Percentiles rank a stretch among this genome's conserved stretches.
Conservation (phyloP, 2,797 vertebrate genomes). For the Lacerta bilineata region DNA sequence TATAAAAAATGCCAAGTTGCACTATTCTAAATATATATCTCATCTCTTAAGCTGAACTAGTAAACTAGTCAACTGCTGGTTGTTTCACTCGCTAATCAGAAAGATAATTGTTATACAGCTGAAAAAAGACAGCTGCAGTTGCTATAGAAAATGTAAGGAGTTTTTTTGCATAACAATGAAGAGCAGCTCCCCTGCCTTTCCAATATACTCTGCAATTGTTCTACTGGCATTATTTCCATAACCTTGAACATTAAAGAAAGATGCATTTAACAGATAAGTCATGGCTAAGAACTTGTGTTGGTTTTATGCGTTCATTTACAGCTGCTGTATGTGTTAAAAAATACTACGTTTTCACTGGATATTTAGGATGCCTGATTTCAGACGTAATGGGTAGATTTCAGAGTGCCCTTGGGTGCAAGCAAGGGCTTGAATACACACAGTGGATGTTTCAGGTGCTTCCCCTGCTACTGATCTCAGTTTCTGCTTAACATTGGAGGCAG, state of each 20-base stretch:
- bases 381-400: neutral
- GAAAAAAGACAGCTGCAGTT: conserved; percentile 70
- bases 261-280: neutral
- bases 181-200: conserved; percentile 70
- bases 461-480: neutral
- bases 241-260: conserved; percentile 38
- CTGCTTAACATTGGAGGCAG: neutral
- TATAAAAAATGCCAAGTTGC: conserved; percentile 29
- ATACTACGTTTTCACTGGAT: conserved; percentile 15
- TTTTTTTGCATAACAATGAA: conserved; percentile 70
- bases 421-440: neutral
- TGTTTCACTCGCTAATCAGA: conserved; percentile 67
- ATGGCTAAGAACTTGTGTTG: conserved; percentile 25
- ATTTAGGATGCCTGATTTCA: conserved; percentile 11
- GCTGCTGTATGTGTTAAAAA: conserved; percentile 39
- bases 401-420: neutral
- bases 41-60: conserved; percentile 39
- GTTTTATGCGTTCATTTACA: conserved; percentile 10
- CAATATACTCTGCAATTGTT: conserved; percentile 56
- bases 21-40: conserved; percentile 56
- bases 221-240: conserved; percentile 52
- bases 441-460: neutral
- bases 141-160: conserved; percentile 53
- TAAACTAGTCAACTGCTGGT: conserved; percentile 65
- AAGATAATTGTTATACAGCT: conserved; percentile 57